Evolutionary conservation across 2,113 vertebrate genomes (phyloP), one percentile per base, ranked within the genome.

Genomic region (Picathartes gymnocephalus): DNA sequence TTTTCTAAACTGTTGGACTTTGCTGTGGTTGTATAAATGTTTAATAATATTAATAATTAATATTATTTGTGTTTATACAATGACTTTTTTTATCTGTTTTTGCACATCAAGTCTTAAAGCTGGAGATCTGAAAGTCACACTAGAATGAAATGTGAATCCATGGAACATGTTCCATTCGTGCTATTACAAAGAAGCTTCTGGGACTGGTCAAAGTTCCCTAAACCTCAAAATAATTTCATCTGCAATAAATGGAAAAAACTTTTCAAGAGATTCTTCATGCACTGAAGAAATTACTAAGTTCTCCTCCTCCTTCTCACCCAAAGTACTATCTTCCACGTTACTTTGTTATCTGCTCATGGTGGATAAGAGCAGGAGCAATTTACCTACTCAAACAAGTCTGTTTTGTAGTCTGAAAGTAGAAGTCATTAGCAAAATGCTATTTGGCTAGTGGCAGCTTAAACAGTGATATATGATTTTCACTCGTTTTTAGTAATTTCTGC

Each of bases 401-500:
- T 90, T 94, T 86, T 95, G 58, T 53, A 71, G 19, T 81, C 86
- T 91, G 93, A 92, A 95, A 94, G 85, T 30, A 68, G 84, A 95
- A 88, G 50, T 93, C 82, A 90, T 93, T 56, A 95, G 18, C 84
- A 96, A 95, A 92, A 92, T 62, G 60, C 9, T 89, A 33, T 94
- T 94, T 97, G 70, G 50, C 35, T 73, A 88, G 54, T 81, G 72
- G 91, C 65, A 92, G 82, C 61, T 92, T 92, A 90, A 95, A 96
- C 76, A 85, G 71, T 92, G 94, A 91, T 83, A 64, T 40, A 96
- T 86, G 72, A 94, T 91, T 93, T 80, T 91, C 58, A 74, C 45
- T 90, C 70, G 95, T 94, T 93, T 95, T 45, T 92, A 94, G 66
- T 76, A 13, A 94, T 95, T 97, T 97, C 76, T 88, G 33, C 45